phyloP scores from a whole-genome alignment of 2,113 vertebrate species.

The Gobio gobio region DNA sequence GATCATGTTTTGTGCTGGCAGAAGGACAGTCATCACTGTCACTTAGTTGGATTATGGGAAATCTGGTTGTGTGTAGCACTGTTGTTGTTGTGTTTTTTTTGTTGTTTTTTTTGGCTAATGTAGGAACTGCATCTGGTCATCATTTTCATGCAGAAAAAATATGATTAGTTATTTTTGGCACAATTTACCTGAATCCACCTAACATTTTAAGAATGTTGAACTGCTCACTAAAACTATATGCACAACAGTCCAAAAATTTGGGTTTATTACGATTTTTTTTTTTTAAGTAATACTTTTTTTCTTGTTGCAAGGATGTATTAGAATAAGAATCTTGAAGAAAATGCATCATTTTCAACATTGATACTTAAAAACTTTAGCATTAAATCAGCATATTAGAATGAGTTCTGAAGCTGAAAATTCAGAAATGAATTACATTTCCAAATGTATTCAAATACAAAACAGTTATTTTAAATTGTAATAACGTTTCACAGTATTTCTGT shows the following conservation, averaged over 20 bases:
- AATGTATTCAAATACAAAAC: not conserved
- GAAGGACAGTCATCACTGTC: not conserved
- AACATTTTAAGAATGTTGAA: not conserved
- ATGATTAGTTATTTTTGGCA: not conserved
- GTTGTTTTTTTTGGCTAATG: too few relatives aligned
- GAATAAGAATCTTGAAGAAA: not conserved
- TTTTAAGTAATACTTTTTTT: not conserved
- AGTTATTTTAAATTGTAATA: not conserved
- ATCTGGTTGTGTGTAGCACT: not conserved
- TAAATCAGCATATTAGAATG: not conserved
- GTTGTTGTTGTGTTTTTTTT: not conserved
- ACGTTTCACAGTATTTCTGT: not conserved
- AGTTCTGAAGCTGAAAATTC: not conserved
- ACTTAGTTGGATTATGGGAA: not conserved
- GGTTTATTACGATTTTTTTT: not conserved
- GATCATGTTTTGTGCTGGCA: constrained; percentile 6
- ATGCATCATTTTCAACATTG: not conserved
- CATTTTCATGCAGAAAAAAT: not conserved
- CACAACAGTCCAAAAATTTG: not conserved
- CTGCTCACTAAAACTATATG: not conserved
- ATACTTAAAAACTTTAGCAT: not conserved
- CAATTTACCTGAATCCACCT: not conserved
- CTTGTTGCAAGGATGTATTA: not conserved
- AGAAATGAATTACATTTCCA: not conserved
- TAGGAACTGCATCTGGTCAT: not conserved